Evolutionary conservation across 2,113 vertebrate genomes (phyloP).

Genomic region (Cnemophilus loriae): DNA sequence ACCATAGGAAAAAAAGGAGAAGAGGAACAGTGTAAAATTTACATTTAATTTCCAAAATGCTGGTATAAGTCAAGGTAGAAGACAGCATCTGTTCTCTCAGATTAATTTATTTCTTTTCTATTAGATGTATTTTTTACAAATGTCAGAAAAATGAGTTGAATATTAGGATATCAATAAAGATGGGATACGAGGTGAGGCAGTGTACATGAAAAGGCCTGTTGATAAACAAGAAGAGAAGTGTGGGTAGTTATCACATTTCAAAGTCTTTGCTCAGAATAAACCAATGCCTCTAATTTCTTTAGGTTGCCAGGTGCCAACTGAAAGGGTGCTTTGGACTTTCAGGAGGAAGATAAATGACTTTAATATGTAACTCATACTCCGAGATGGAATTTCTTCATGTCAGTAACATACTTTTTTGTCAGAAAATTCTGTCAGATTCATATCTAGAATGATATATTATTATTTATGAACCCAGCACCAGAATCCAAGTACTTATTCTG

Average conservation of each 20-base stretch:
- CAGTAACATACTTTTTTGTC: not conserved
- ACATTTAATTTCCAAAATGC: not conserved
- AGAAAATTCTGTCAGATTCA: not conserved
- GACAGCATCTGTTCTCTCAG: not conserved
- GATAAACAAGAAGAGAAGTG: not conserved
- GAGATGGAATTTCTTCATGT: not conserved
- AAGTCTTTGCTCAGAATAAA: not conserved
- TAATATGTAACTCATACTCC: not conserved
- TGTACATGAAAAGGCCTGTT: not conserved
- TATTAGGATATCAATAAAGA: not conserved
- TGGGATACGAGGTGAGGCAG: not conserved
- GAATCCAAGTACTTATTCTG: not conserved
- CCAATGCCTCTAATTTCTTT: not conserved
- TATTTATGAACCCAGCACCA: not conserved
- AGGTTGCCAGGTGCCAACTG: not conserved
- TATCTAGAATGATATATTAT: not conserved
- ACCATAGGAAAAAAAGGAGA: not conserved
- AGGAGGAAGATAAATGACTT: slow-evolving; percentile 2
- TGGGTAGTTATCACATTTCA: not conserved
- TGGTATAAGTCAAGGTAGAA: not conserved
- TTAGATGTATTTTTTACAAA: not conserved
- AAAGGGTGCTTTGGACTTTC: not conserved
- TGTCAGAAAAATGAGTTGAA: not conserved
- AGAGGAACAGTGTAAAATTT: not conserved
- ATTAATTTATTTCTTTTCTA: not conserved